phyloP scores from a whole-genome alignment of 2,797 vertebrate species.

The Etheostoma perlongum region DNA sequence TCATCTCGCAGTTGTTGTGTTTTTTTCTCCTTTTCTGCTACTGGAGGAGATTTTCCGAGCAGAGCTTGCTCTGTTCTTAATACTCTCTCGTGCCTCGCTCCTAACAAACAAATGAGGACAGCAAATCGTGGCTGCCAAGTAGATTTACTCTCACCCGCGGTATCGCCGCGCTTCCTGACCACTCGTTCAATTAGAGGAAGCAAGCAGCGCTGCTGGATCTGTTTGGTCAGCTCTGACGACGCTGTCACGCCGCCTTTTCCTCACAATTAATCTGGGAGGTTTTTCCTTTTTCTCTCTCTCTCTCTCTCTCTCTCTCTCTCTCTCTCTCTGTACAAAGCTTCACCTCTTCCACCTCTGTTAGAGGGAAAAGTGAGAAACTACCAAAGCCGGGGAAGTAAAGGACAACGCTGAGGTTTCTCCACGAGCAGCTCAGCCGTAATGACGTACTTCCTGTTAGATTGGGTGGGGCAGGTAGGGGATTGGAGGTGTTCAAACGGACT shows the following conservation, averaged over 20 bases:
- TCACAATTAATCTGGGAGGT: conserved; percentile 63
- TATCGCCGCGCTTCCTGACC: conserved; percentile 70
- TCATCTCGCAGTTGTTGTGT: conserved; percentile 61
- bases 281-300: conserved; percentile 8
- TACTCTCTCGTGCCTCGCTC: conserved; percentile 60
- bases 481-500: too few species aligned
- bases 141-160: conserved; percentile 78
- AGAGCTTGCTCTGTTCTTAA: conserved; percentile 55
- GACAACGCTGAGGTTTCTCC: conserved; percentile 1
- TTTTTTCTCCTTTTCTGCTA: not conserved
- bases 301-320: conserved; percentile 1
- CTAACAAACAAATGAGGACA: conserved; percentile 79
- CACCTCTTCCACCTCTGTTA: conserved; percentile 23
- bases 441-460: too few species aligned
- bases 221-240: conserved; percentile 75
- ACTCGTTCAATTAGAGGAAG: conserved; percentile 76
- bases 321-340: conserved; percentile 26
- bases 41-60: conserved; percentile 50
- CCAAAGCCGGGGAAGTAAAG: conserved; percentile 22
- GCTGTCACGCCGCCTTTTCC: conserved; percentile 57
- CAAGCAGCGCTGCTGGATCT: conserved; percentile 72
- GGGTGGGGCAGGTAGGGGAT: too few species aligned
- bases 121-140: conserved; percentile 78
- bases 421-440: too few species aligned
- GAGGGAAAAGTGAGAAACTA: conserved; percentile 46